Base-by-base conservation (phyloP, 2,888 invertebrate genomes). In the Nomada goodeniana region DNA sequence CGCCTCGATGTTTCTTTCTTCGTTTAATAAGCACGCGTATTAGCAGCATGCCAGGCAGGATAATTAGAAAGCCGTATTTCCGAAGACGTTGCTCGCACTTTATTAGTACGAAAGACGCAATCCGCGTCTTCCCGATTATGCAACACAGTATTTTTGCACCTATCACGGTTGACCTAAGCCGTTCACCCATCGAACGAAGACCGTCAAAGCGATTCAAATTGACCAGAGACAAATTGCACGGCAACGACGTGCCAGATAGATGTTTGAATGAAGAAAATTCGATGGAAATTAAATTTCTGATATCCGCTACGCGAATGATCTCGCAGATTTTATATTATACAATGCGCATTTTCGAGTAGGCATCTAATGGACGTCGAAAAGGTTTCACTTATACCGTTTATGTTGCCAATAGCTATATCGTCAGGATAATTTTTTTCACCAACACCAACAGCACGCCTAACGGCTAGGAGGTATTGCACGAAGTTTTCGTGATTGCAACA, bases 61-160 rank as follows among this genome's bases (percentile, higher is more conserved):
- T 82, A 86, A 87, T 86, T 87, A 85, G 86, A 84, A 87, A 87
- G 88, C 80, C 53, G 70, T 53, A 59, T 70, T 52, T 18, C 44
- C 60, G 61, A 44, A 80, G 83, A 83, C 75, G 70, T 64, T 68
- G 72, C 77, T 78, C 63, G 69, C 63, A 61, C 67, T 86, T 87
- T 80, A 86, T 86, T 88, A 86, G 79, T 81, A 69, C 59, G 67
- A 81, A 81, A 82, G 71, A 81, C 71, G 77, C 69, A 79, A 82
- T 60, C 50, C 36, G 77, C 55, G 61, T 52, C 65, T 71, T 23
- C 42, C 44, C 36, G 15, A 60, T 88, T 86, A 79, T 74, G 84
- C 78, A 88, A 88, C 70, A 67, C 42, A 61, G 42, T 44, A 73
- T 68, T 85, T 83, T 82, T 83, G 42, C 73, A 59, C 73, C 57